Base-by-base conservation (phyloP, 2,888 invertebrate genomes). In the Orgyia antiqua region DNA sequence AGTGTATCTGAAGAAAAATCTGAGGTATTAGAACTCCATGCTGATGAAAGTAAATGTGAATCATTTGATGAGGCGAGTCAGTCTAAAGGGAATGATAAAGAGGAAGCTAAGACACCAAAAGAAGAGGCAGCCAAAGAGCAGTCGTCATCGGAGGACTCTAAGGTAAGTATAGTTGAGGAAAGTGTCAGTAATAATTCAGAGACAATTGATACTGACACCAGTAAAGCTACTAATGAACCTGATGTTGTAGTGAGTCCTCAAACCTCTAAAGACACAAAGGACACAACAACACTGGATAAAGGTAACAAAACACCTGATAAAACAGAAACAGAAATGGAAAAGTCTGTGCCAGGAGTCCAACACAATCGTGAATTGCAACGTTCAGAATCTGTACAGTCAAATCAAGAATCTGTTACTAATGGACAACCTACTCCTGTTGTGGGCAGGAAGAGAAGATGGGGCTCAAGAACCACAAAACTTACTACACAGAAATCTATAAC, bases 401-500 rank as follows among this genome's bases (percentile, higher is more conserved):
- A 49, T 24, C 70, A 77, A 31, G 68, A 69, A 32, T 38, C 48
- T 27, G 27, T 64, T 39, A 65, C 60, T 10, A 82, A 75, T 66
- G 79, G 72, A 21, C 68, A 75, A 49, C 31, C 68, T 32, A 49
- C 66, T 37, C 68, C 74, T 24, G 66, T 72, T 26, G 58, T 76
- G 8, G 77, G 62, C 29, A 72, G 86, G 26, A 87, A 87, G 50
- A 51, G 87, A 35, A 69, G 77, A 40, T 87, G 87, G 87, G 87
- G 87, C 1, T 73, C 82, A 1, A 68, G 87, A 15, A 67, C 70
- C 10, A 59, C 60, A 21, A 89, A 88, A 60, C 53, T 83, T 1
- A 72, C 88, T 18, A 88, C 88, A 31, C 88, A 89, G 34, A 90
- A 91, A 31, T 89, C 91, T 12, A 83, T 93, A 39, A 90, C 91